Percentiles rank a stretch among this genome's conserved stretches.
These are phyloP conservation scores for Pogonocichla stellata DNA, from an alignment of 2,113 vertebrate genomes.

Conservation along the genomic window DNA sequence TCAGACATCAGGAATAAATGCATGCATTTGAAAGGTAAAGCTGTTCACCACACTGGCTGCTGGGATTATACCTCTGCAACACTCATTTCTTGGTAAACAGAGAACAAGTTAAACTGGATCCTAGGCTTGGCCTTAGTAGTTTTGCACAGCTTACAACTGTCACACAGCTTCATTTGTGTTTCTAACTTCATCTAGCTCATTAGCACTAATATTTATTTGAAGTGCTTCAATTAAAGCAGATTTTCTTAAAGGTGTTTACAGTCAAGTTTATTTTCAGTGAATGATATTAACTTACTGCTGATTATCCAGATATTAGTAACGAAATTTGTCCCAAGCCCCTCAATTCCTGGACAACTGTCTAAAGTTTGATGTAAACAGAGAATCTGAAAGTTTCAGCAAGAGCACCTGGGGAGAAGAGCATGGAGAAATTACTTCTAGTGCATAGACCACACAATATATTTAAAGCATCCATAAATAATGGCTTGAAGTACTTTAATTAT, in stretches of 20 bases:
- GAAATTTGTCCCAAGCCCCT: not conserved
- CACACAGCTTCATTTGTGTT: not conserved
- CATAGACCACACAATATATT: rapidly evolving
- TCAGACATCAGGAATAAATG: not conserved
- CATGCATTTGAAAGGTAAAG: not conserved
- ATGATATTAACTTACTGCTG: rapidly evolving
- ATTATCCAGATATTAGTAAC: not conserved
- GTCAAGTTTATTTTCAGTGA: not conserved
- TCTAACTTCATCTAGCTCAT: not conserved
- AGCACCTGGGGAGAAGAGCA: not conserved
- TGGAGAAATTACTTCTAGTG: not conserved
- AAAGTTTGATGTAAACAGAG: not conserved
- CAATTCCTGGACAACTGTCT: not conserved
- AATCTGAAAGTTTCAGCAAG: not conserved
- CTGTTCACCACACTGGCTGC: not conserved
- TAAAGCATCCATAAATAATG: not conserved
- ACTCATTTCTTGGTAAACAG: not conserved
- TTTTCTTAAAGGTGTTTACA: not conserved
- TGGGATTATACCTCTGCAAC: not conserved
- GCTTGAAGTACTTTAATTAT: not conserved
- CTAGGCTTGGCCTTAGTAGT: not conserved
- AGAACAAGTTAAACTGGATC: not conserved
- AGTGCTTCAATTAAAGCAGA: not conserved
- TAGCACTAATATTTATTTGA: not conserved
- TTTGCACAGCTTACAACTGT: not conserved